Percentiles rank a stretch among this genome's conserved stretches.
Evolutionary conservation across 2,888 invertebrate species (phyloP).

Genomic region (Dasypolia templi): DNA sequence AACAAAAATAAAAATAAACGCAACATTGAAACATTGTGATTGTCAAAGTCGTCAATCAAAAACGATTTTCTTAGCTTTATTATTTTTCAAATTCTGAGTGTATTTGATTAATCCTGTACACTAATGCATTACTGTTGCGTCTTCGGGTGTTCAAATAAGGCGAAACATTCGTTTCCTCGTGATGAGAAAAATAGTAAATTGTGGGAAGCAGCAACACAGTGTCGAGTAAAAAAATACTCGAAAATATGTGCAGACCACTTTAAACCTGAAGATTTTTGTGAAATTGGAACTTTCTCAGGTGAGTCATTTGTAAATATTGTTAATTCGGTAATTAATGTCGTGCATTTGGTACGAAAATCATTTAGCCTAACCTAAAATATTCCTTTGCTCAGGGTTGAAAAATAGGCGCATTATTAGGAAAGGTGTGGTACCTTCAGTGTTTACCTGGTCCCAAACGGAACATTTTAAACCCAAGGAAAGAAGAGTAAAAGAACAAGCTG

Average conservation of each 20-base stretch:
- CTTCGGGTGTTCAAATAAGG: constrained; percentile 1
- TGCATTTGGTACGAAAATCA: neutral
- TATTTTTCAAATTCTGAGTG: neutral
- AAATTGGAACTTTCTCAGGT: neutral
- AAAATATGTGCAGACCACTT: neutral
- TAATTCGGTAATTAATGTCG: neutral
- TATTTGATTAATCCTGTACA: neutral
- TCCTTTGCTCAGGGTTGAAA: neutral
- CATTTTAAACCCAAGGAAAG: neutral
- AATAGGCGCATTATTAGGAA: neutral
- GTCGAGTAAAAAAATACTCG: neutral
- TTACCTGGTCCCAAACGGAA: neutral
- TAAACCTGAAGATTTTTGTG: neutral
- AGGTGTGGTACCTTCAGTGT: neutral
- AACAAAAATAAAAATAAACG: no score
- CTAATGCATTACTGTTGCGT: neutral
- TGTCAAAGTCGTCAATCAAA: neutral
- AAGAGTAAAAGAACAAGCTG: neutral
- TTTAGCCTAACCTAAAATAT: neutral
- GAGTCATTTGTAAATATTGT: neutral
- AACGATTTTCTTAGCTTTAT: neutral
- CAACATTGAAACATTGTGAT: neutral
- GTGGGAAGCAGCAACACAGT: neutral
- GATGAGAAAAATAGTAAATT: constrained; percentile 3
- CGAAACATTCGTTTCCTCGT: neutral